Evolutionary conservation across 2,113 vertebrate genomes (phyloP), one percentile per base, ranked within the genome.

Genomic region (Engraulis encrasicolus): DNA sequence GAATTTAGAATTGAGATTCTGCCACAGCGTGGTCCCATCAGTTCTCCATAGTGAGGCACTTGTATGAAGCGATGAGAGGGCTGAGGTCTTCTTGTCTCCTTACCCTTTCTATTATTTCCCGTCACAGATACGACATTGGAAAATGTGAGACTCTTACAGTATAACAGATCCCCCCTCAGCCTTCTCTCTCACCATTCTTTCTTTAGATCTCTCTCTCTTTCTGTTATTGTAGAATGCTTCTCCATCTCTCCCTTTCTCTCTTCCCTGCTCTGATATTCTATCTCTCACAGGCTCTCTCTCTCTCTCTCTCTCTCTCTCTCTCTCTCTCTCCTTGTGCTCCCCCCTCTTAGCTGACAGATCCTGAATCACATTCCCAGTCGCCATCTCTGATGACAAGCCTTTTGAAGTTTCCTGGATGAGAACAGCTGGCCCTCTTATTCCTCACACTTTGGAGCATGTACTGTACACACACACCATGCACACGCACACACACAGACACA

Each of bases 371-470:
- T 36, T 34, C 40, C 48, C 31, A 74, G 20, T 38, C 74, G n/a
- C 27, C 12, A 45, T 45, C 45, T 71, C 48, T 15, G 54, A 74
- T n/a, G 61, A 0, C 50, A 36, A 74, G 66, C 66, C 79, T 79
- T 81, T 86, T 58, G 31, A 50, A 85, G 52, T 61, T 36, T 31
- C 71, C 78, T 38, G 38, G 50, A 50, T 78, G 27, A 61, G 78
- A 86, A 86, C 82, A 84, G 77, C 71, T 87, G 66, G 48, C 6
- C 45, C 84, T 85, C 85, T 74, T 48, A 78, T 36, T 20, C 6
- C 81, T 80, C 40, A 37, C 17, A 27, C 17, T n/a, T n/a, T n/a
- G n/a, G n/a, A n/a, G n/a, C n/a, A n/a, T n/a, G n/a, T n/a, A n/a
- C n/a, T n/a, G n/a, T n/a, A 38, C 6, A 38, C 77, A 77, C 61